A percentile compares a stretch with the other conserved stretches of the same genome.
Conservation (phyloP, 2,888 invertebrate species). For the Synergus umbraculus region DNA sequence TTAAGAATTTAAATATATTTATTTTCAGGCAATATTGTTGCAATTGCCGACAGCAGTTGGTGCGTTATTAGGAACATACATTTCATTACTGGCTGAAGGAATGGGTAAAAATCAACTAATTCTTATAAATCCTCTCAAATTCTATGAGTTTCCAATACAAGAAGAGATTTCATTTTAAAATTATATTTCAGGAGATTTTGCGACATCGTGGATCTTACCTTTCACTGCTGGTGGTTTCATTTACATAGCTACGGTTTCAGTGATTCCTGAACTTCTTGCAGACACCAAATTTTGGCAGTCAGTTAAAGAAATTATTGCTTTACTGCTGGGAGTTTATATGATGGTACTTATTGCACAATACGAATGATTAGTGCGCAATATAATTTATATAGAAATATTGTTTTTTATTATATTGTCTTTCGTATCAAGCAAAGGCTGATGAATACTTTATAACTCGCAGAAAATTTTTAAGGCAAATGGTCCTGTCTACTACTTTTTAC, state of each 20-base stretch:
- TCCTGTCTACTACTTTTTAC: too few species aligned
- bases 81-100: slow-evolving; percentile 91
- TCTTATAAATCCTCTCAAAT: slow-evolving; percentile 28
- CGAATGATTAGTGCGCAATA: slow-evolving; percentile 78
- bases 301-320: slow-evolving; percentile 92
- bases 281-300: slow-evolving; percentile 93
- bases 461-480: neutral
- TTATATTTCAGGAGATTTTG: slow-evolving; percentile 80
- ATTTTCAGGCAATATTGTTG: slow-evolving; percentile 89
- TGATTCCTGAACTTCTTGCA: slow-evolving; percentile 97
- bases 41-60: slow-evolving; percentile 97
- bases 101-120: slow-evolving; percentile 70
- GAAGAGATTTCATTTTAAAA: slow-evolving; percentile 27
- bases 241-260: slow-evolving; percentile 99
- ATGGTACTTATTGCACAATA: slow-evolving; percentile 95
- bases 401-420: neutral
- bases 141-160: slow-evolving; percentile 13
- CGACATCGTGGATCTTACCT: slow-evolving; percentile 94
- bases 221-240: slow-evolving; percentile 99
- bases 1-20: slow-evolving; percentile 5
- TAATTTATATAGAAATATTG: neutral
- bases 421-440: neutral
- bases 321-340: slow-evolving; percentile 94
- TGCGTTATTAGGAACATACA: slow-evolving; percentile 94
- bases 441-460: neutral